A percentile compares a stretch with the other conserved stretches of the same genome.
Evolutionary conservation across 2,113 vertebrate species (phyloP).

Genomic region (rat (Rattus norvegicus)): DNA sequence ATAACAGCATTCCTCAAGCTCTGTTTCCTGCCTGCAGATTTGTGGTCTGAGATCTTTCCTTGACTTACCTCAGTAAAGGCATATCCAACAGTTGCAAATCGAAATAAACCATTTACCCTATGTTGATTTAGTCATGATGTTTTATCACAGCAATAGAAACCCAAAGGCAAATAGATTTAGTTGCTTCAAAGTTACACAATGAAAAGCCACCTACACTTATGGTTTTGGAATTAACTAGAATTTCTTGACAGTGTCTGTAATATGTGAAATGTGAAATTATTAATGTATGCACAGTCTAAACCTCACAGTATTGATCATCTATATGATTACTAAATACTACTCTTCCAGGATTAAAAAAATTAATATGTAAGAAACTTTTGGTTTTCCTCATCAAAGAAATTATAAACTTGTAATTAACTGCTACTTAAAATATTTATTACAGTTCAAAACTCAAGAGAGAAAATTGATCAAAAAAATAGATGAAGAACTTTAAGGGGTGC

Average conservation of each 20-base stretch:
- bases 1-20: not conserved
- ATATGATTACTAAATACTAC: not conserved
- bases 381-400: not conserved
- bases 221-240: not conserved
- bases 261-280: not conserved
- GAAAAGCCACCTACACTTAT: not conserved
- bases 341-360: not conserved
- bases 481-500: not conserved
- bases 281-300: not conserved
- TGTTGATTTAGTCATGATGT: not conserved
- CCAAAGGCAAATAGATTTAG: not conserved
- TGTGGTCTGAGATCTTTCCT: not conserved
- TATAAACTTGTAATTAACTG: not conserved
- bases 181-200: not conserved
- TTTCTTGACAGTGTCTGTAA: not conserved
- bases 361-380: not conserved
- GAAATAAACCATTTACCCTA: not conserved
- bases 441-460: constrained; percentile 16
- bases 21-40: not conserved
- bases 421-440: not conserved
- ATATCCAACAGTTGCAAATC: not conserved
- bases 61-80: not conserved
- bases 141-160: no score
- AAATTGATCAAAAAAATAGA: not conserved
- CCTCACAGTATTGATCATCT: not conserved